Base-by-base conservation (phyloP, 2,888 invertebrate species). In the Orthonevra nobilis region DNA sequence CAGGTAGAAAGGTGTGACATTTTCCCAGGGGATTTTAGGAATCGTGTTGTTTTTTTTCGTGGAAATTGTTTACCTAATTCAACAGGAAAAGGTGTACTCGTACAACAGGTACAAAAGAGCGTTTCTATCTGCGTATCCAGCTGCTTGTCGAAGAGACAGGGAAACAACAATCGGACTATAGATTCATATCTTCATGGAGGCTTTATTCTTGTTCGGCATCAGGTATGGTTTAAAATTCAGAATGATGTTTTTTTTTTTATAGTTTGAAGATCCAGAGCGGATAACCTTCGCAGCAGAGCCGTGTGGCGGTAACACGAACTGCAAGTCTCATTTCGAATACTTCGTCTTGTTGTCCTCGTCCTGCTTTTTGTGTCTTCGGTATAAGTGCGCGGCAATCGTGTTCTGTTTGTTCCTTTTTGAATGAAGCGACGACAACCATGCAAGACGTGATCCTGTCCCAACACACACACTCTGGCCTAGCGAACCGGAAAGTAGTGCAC, bases 151-250 rank as follows among this genome's bases (percentile, higher is more conserved):
- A 15, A 20, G 36, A 14, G 19, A 72, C 20, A 17, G 28, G 23
- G 36, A 38, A 64, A 70, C 56, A 66, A 73, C 61, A 73, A 79
- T 73, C 73, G 56, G 34, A 42, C 61, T 48, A 42, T 61, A 68
- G 79, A 79, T 79, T 79, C 79, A 50, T 79, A 79, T 79, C 79
- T 73, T 40, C 54, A n/a, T n/a, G n/a, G 77, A 72, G 64, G 77
- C 66, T 73, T 68, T 73, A 79, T 73, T 68, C 73, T 73, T 79
- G 66, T 73, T 79, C 66, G 66, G 66, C 72, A 77, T 72, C 46
- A 54, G 42, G 64, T 77, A 72, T 58, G 60, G 42, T 77, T 77
- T n/a, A n/a, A n/a, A n/a, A n/a, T n/a, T 77, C 72, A 66, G 58
- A 61, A 77, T 70, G 75, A n/a, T n/a, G n/a, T n/a, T n/a, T n/a